Evolutionary conservation across 2,113 vertebrate species (phyloP).

Genomic region (Eolophus roseicapilla): DNA sequence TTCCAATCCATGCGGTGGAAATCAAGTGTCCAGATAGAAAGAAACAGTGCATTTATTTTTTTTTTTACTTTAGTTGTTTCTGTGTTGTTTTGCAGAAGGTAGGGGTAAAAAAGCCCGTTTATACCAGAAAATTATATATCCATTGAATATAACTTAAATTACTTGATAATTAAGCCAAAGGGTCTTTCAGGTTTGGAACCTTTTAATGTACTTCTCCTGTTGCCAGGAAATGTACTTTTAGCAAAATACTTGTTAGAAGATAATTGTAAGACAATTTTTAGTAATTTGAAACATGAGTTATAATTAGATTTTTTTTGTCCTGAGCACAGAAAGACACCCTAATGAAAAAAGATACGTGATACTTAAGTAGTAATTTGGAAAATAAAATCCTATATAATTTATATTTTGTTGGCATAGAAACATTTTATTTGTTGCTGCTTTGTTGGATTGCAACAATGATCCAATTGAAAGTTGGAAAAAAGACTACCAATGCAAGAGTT

Average conservation of each 20-base stretch:
- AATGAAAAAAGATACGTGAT: neutral
- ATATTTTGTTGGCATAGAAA: neutral
- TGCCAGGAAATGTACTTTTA: constrained; percentile 18
- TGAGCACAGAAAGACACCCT: neutral
- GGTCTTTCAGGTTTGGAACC: neutral
- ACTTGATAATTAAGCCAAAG: neutral
- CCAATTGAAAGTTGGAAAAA: neutral
- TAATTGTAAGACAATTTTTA: constrained; percentile 40
- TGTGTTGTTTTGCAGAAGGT: neutral
- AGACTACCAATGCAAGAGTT: neutral
- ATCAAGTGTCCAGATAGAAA: neutral
- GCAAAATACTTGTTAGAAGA: constrained; percentile 3
- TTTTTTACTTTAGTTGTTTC: neutral
- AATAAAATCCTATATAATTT: neutral
- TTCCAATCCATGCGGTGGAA: neutral
- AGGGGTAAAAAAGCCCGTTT: rapidly evolving
- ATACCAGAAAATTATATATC: neutral
- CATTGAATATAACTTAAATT: neutral
- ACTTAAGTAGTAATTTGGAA: neutral
- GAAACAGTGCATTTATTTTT: neutral
- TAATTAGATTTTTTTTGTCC: constrained; percentile 47
- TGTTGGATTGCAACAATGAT: neutral
- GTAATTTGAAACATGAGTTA: constrained; percentile 38
- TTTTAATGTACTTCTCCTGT: neutral
- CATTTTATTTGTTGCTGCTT: constrained; percentile 58